Base-by-base conservation (phyloP, 2,888 invertebrate genomes). In the Harpalus rufipes region DNA sequence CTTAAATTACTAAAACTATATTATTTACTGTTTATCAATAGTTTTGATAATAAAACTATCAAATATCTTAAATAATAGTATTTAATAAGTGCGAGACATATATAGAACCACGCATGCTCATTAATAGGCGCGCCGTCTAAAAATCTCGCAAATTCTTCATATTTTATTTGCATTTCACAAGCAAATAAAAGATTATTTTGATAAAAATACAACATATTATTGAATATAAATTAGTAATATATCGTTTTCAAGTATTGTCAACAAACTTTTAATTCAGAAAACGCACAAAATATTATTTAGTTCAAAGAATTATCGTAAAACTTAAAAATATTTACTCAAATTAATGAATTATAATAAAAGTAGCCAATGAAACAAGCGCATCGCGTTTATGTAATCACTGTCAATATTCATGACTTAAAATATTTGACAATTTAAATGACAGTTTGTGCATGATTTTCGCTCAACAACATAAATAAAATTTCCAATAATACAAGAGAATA, bases 361-460 rank as follows among this genome's bases (percentile, higher is more conserved):
- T 74, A 74, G 3, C 18, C 44, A 18, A 51, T 76, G 78, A 25
- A 78, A 58, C 78, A 58, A 51, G 6, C 41, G 44, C 61, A 21
- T 25, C 74, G 74, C 12, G 84, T 80, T 85, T 85, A 85, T 80
- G 85, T 85, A 85, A 85, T 85, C 85, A 85, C 56, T 85, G 85
- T 56, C 85, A 85, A 7, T 56, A 12, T 6, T 51, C 76, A 7
- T 59, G 74, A 76, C n/a, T 21, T 76, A 61, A 76, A 41, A 14
- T 83, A 59, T 61, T 74, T 83, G 81, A 81, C 81, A 81, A 56
- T 78, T 58, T 12, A 44, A 56, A 0, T 78, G 78, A 78, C 78
- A 78, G 58, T 74, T 41, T 2, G 2, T 3, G 56, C 21, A 25
- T 7, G 4, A 21, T 18, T 10, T 25, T 32, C 32, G 32, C 10